A percentile compares a stretch with the other conserved stretches of the same genome.
Evolutionary conservation across 2,888 invertebrate species (phyloP).

Genomic region (Atherix ibis): DNA sequence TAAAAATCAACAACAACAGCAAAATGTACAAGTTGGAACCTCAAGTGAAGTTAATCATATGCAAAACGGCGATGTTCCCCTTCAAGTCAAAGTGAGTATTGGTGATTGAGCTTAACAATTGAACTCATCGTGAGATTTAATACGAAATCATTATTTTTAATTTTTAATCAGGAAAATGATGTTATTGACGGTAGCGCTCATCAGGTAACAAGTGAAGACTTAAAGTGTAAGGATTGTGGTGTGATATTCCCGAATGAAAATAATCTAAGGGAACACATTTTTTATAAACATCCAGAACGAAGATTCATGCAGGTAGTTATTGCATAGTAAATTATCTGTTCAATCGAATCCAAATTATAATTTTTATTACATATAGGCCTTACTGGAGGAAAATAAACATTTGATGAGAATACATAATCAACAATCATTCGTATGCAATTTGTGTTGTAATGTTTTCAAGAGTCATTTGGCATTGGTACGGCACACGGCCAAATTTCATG

Average conservation of each 20-base stretch:
- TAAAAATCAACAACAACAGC: no score
- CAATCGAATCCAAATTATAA: neutral
- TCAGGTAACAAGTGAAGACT: slow-evolving; percentile 10
- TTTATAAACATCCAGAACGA: slow-evolving; percentile 16
- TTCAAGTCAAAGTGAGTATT: slow-evolving; percentile 28
- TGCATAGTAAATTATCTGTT: neutral
- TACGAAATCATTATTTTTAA: slow-evolving; percentile 16
- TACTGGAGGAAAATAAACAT: slow-evolving; percentile 17
- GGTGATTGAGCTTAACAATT: no score
- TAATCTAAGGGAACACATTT: slow-evolving; percentile 16
- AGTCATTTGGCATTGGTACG: slow-evolving; percentile 17
- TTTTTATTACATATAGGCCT: slow-evolving; percentile 10
- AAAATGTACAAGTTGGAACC: slow-evolving; percentile 7
- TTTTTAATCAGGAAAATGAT: slow-evolving; percentile 1
- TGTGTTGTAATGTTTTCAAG: slow-evolving; percentile 17
- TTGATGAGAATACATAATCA: slow-evolving; percentile 16
- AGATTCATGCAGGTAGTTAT: slow-evolving; percentile 16
- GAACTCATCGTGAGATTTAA: no score
- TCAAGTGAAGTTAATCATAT: slow-evolving; percentile 14
- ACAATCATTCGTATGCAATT: slow-evolving; percentile 16
- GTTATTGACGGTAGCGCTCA: neutral
- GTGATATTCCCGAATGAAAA: slow-evolving; percentile 15
- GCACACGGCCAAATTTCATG: slow-evolving; percentile 17
- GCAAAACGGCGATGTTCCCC: slow-evolving; percentile 13
- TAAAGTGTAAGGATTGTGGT: slow-evolving; percentile 16